Base-by-base conservation (phyloP, 2,888 invertebrate genomes). In the Drosophila cognata region DNA sequence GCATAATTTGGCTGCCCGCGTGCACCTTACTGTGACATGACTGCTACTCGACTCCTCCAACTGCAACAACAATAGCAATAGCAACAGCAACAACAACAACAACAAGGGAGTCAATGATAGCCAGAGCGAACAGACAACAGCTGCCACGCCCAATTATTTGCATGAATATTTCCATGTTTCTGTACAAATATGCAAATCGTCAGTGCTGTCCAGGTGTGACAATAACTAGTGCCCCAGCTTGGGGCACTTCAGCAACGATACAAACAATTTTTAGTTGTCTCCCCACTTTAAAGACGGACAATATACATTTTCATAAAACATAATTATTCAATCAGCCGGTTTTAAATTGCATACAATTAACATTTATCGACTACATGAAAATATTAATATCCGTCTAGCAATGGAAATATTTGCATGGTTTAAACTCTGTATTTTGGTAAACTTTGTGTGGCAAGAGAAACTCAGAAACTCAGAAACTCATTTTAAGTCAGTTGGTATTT, bases 21-120 rank as follows among this genome's bases (percentile, higher is more conserved):
- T 84, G 85, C 88, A 89, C 79, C 84, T 82, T 84, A 59, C 76
- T 68, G 79, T 77, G 85, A 84, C 82, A 84, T 71, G 55, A 84
- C 80, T 79, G 55, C 33, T 41, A n/a, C 7, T 38, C 36, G 28
- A 28, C 35, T 28, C 16, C 35, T 35, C 46, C 46, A 35, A 52
- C 51, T 28, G 31, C 61, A 71, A 41, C 52, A 57, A 28, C 36
- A 56, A 38, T 48, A 36, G 41, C 52, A 36, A 53, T 46, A 61
- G 38, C 56, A 61, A 36, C 36, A 67, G 31, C 18, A 36, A 36
- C 35, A 41, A 53, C 36, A 53, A 58, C 43, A 62, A 53, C 62
- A 59, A 21, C 56, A 41, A n/a, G 21, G 7, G 18, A 46, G 61
- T 74, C 69, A 59, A 69, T 76, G 71, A 75, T 80, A 71, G 64